phyloP scores from a whole-genome alignment of 2,113 vertebrate genomes.

The Sphaerodactylus townsendi region DNA sequence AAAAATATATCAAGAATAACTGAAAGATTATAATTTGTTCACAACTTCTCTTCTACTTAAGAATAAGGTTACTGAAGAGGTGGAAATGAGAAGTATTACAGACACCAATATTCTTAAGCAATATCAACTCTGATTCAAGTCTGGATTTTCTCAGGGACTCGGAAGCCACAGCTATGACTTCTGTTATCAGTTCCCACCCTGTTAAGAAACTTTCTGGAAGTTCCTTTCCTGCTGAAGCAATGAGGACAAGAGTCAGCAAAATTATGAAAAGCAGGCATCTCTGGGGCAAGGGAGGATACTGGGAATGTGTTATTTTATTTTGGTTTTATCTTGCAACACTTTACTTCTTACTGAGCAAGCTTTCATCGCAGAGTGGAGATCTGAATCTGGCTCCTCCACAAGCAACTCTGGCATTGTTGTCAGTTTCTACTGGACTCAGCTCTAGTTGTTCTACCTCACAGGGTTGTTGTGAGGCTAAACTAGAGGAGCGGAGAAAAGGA shows the following conservation, averaged over 20 bases:
- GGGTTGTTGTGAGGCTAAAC: no score
- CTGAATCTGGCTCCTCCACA: no score
- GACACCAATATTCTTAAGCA: neutral
- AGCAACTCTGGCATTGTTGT: no score
- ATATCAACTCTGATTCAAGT: neutral
- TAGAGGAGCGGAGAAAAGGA: no score
- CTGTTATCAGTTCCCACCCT: neutral
- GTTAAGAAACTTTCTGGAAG: neutral
- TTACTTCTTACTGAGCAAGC: no score
- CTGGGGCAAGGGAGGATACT: no score
- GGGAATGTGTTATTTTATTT: no score
- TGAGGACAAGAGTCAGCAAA: neutral
- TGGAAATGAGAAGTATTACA: neutral
- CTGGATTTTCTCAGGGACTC: neutral
- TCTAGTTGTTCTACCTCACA: no score
- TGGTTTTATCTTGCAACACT: no score
- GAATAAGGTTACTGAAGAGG: neutral
- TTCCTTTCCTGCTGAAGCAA: neutral
- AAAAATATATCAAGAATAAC: neutral
- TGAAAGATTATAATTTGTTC: neutral
- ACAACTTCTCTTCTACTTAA: neutral
- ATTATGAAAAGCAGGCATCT: no score
- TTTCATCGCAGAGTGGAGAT: no score
- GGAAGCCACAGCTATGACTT: neutral
- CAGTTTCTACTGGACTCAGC: no score